These are phyloP conservation scores for Smittia aterrima DNA, from an alignment of 2,888 invertebrate genomes.

Conservation along the genomic window DNA sequence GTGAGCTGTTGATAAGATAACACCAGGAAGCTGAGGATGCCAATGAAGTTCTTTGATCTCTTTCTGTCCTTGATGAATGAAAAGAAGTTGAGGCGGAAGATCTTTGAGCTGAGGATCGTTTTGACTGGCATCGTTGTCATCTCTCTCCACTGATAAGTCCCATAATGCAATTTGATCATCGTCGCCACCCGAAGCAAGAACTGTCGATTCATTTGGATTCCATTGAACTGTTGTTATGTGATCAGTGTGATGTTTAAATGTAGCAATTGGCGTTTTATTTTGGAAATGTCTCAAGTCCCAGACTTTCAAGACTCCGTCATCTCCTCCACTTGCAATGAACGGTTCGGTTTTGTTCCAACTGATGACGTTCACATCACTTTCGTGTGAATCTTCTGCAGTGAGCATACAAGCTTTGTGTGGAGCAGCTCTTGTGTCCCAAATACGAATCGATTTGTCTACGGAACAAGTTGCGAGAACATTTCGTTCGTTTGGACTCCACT, in stretches of 20 bases:
- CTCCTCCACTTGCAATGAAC: conserved; percentile 89
- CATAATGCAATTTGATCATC: conserved; percentile 96
- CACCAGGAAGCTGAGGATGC: conserved; percentile 94
- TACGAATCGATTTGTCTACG: conserved; percentile 83
- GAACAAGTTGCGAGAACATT: conserved; percentile 87
- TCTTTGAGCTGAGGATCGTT: conserved; percentile 68
- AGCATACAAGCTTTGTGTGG: conserved; percentile 90
- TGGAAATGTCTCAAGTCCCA: conserved; percentile 93
- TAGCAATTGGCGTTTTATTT: conserved; percentile 76
- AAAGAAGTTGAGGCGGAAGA: conserved; percentile 91
- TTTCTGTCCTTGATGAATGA: conserved; percentile 96
- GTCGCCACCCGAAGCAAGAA: conserved; percentile 88
- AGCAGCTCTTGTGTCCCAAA: conserved; percentile 91
- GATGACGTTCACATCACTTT: conserved; percentile 93
- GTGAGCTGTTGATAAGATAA: conserved; percentile 89
- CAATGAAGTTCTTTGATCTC: conserved; percentile 98
- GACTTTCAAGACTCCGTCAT: conserved; percentile 89
- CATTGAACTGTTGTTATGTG: conserved; percentile 96
- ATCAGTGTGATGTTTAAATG: conserved; percentile 91
- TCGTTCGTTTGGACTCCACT: conserved; percentile 96
- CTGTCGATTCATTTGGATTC: conserved; percentile 90
- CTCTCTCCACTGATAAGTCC: conserved; percentile 91
- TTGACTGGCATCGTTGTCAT: conserved; percentile 63
- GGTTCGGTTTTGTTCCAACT: conserved; percentile 93
- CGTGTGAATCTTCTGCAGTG: conserved; percentile 79